These are phyloP conservation scores for Pteronura brasiliensis DNA, from an alignment of 2,113 vertebrate species.

Conservation along the genomic window DNA sequence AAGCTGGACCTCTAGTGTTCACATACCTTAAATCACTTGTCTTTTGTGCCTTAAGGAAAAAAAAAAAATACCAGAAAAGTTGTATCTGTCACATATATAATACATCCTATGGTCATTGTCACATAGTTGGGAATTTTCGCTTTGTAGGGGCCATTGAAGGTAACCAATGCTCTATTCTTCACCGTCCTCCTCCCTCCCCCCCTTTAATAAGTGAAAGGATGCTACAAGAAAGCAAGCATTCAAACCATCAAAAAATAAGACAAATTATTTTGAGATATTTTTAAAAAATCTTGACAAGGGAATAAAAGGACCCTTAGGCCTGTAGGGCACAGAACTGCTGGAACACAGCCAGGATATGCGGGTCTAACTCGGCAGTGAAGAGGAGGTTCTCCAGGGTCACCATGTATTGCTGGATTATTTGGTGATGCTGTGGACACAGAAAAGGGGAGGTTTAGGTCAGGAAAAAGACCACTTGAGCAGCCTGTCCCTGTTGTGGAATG, in stretches of 20 bases:
- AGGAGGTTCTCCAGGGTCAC: constrained; percentile 98
- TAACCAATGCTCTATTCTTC: constrained; percentile 41
- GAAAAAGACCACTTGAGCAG: neutral
- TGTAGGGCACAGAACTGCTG: constrained; percentile 99
- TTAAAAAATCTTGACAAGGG: constrained; percentile 36
- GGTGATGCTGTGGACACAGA: constrained; percentile 89
- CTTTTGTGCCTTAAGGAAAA: constrained; percentile 56
- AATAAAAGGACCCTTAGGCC: constrained; percentile 82
- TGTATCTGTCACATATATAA: constrained; percentile 64
- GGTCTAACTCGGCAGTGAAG: constrained; percentile 97
- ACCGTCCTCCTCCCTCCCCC: neutral
- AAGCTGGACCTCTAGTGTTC: constrained; percentile 67
- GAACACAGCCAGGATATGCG: constrained; percentile 96
- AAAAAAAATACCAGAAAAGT: constrained; percentile 56
- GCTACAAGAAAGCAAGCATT: constrained; percentile 73
- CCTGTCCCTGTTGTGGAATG: neutral
- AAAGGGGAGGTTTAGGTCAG: neutral
- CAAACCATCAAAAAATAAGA: constrained; percentile 79
- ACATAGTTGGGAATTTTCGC: constrained; percentile 48
- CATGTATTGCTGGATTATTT: constrained; percentile 99
- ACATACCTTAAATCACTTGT: constrained; percentile 50
- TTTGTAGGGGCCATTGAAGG: constrained; percentile 46
- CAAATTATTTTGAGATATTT: constrained; percentile 68
- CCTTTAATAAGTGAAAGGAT: constrained; percentile 72
- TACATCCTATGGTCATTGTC: constrained; percentile 34